Base-by-base conservation (phyloP, 2,113 vertebrate genomes). In the Hippocampus mohnikei region DNA sequence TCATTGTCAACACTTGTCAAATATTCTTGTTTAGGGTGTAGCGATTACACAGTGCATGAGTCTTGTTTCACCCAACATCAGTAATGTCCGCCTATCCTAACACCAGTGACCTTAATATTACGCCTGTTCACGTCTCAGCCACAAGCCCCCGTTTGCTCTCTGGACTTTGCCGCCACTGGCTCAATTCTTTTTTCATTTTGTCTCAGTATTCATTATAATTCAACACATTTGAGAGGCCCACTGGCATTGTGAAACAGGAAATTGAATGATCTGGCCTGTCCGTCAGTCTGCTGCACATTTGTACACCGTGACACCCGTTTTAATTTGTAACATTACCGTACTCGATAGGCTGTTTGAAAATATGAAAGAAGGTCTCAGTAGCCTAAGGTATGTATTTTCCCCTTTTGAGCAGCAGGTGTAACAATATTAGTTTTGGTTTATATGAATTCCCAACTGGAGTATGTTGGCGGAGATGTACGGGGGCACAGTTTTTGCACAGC, bases 341-440 rank as follows among this genome's bases (percentile, higher is more conserved):
- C 78, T 81, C 25, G 11, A 44, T 33, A 52, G 69, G 58, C 50
- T 41, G 50, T 56, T 33, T 40, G 5, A 20, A 81, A 80, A 84
- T 76, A 27, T 80, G 44, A 81, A 85, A 75, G 66, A 9, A 50
- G 42, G 33, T 81, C 41, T 62, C 44, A 46, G 61, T 63, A 68
- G 65, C 46, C 53, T 60, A 46, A 53, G 63, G 70, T 75, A 52
- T 86, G 80, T 69, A 64, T 86, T 76, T 80, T 74, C 48, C 61
- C 58, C 21, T 82, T 71, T 56, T 15, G 8, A 58, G 63, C 61
- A 82, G 79, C 89, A 91, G 89, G 89, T 92, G 88, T 76, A 88
- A 88, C 79, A 90, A 91, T 91, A 91, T 91, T 91, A 82, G 85
- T 78, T 88, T 91, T 89, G 79, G 76, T 89, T 90, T 83, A 84